Conservation (phyloP, 2,113 vertebrate genomes). For the Pseudorasbora parva region DNA sequence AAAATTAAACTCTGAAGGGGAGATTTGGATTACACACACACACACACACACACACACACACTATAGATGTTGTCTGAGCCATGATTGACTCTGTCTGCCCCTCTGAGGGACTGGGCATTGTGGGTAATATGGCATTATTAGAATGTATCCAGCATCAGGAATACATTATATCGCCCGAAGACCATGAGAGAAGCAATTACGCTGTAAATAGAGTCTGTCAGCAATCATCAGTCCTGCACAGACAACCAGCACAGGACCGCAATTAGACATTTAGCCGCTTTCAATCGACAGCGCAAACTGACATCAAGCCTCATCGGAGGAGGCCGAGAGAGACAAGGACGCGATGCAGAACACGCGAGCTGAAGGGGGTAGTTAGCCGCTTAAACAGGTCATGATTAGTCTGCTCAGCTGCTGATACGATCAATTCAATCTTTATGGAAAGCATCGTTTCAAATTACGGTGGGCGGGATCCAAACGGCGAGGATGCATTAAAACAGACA, state of each 20-base stretch:
- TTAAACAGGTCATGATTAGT: constrained; percentile 33
- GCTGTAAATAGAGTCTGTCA: constrained; percentile 55
- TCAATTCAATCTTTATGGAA: constrained; percentile 27
- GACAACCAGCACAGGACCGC: constrained; percentile 45
- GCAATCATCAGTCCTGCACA: constrained; percentile 49
- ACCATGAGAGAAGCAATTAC: constrained; percentile 58
- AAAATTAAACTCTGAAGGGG: not conserved
- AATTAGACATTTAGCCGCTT: constrained; percentile 55
- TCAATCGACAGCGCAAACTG: not conserved
- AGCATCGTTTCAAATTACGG: not conserved
- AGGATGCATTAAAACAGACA: not conserved
- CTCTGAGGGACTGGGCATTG: constrained; percentile 34
- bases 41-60: not conserved
- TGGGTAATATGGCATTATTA: constrained; percentile 41
- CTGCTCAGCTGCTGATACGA: constrained; percentile 5
- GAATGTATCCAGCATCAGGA: constrained; percentile 54
- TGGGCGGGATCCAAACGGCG: not conserved
- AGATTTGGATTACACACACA: not conserved
- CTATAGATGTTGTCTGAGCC: constrained; percentile 4
- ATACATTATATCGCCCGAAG: constrained; percentile 53
- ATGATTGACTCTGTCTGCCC: not conserved
- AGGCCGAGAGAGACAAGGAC: not conserved
- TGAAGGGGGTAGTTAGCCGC: constrained; percentile 6
- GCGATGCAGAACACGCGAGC: not conserved
- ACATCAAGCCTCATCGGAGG: constrained; percentile 20